Percentiles rank a stretch among this genome's conserved stretches.
Evolutionary conservation across 2,797 vertebrate species (phyloP).

Genomic region (Amphiprion clarkii): DNA sequence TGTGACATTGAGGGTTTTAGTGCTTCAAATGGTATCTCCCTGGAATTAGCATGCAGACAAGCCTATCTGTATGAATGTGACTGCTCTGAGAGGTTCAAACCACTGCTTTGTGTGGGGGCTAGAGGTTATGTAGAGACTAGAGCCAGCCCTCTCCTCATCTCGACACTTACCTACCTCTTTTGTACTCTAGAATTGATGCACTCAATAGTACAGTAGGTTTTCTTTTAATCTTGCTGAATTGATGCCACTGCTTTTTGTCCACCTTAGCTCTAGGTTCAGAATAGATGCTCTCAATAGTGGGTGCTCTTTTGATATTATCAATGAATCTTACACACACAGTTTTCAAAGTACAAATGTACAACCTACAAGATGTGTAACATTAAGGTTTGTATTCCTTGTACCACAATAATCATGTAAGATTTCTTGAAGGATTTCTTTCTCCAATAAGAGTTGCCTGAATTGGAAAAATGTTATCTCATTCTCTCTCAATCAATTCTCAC

Average conservation of each 20-base stretch:
- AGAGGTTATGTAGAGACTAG: conserved; percentile 82
- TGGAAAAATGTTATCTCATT: conserved; percentile 64
- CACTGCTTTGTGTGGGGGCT: conserved; percentile 76
- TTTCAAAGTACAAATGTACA: conserved; percentile 58
- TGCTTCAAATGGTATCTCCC: conserved; percentile 71
- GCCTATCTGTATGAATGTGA: conserved; percentile 67
- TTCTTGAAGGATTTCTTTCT: conserved; percentile 47
- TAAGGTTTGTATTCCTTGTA: conserved; percentile 37
- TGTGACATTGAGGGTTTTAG: conserved; percentile 82
- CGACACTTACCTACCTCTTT: conserved; percentile 80
- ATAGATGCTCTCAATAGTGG: conserved; percentile 66
- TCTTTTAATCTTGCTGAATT: conserved; percentile 83
- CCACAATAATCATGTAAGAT: conserved; percentile 26
- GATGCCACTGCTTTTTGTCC: conserved; percentile 79
- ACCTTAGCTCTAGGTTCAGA: conserved; percentile 67
- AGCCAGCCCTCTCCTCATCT: conserved; percentile 78
- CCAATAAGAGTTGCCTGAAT: conserved; percentile 37
- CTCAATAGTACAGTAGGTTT: conserved; percentile 78
- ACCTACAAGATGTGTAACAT: conserved; percentile 42
- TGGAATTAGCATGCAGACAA: conserved; percentile 81
- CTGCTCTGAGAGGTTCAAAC: conserved; percentile 79
- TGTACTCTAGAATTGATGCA: conserved; percentile 80
- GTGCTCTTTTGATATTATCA: conserved; percentile 79
- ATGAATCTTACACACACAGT: conserved; percentile 49
- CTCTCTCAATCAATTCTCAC: conserved; percentile 56